Evolutionary conservation across 2,888 invertebrate genomes (phyloP), one percentile per base, ranked within the genome.

Genomic region (Caenorhabditis plicata): DNA sequence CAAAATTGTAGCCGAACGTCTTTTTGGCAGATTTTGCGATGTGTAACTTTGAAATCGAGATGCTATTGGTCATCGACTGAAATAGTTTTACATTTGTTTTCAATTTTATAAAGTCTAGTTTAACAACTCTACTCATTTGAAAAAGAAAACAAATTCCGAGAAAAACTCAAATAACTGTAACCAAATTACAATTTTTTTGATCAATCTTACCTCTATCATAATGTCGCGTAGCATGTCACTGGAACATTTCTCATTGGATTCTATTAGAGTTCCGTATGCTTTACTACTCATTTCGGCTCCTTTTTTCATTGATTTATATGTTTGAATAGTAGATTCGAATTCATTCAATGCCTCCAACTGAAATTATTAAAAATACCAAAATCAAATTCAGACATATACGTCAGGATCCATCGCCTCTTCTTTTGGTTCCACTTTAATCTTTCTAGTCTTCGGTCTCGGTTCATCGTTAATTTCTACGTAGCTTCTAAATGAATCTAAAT

Each of bases 1-100:
- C 65, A 33, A 68, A 68, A 29, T 63, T 65, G 35, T 63, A 68
- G 20, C 68, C 68, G 23, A 65, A 65, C 22, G 39, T 54, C 27
- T 62, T 58, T 17, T 63, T 68, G 9, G 68, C 68, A 23, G 29
- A 39, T 36, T 47, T 41, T 9, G 64, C 51, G 13, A 68, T 68
- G 15, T 45, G 49, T 9, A 56, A 23, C 33, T 63, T 65, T 2
- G 65, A 52, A 5, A 54, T n/a, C 0, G 62, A 55, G 2, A 62
- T 49, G 13, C 25, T 62, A 2, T 43, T 31, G 0, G 55, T 29
- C 48, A 55, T 61, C 22, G 61, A 33, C 50, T 58, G 44, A 13
- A 57, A 49, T 25, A 22, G 4, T 13, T 7, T 17, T 20, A 13
- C 15, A 43, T 20, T 15, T 5, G 17, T 36, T 7, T 17, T 15